A percentile compares a stretch with the other conserved stretches of the same genome.
phyloP scores from a whole-genome alignment of 2,797 vertebrate genomes.

The Malurus leucopterus region DNA sequence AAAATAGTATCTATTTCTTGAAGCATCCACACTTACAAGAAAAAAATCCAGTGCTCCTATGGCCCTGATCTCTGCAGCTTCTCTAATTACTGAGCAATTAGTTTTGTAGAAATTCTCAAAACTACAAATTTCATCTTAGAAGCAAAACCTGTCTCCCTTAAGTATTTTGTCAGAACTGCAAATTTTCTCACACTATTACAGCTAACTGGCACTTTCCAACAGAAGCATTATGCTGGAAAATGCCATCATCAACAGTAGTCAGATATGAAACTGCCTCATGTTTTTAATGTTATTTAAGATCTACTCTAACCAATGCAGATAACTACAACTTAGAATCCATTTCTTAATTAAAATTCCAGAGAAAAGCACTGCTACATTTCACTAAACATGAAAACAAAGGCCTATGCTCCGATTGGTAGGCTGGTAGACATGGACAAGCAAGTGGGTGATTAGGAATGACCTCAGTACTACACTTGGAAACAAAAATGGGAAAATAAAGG shows the following conservation, averaged over 20 bases:
- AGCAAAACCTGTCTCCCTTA: neutral
- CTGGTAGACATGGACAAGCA: neutral
- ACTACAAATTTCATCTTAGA: neutral
- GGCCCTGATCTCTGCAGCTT: neutral
- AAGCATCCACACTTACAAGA: neutral
- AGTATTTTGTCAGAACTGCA: neutral
- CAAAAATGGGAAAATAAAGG: neutral
- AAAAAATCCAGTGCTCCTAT: neutral
- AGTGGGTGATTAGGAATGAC: neutral
- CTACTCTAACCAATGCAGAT: neutral
- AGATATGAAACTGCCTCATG: neutral
- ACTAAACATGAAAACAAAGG: neutral
- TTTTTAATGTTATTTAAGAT: conserved; percentile 6
- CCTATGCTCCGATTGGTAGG: neutral
- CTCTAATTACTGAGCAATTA: conserved; percentile 11
- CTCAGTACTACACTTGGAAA: neutral
- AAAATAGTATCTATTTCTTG: neutral
- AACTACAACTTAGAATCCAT: neutral
- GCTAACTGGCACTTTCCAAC: conserved; percentile 1
- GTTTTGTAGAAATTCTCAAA: neutral
- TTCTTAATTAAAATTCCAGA: conserved; percentile 11
- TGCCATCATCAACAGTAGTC: neutral
- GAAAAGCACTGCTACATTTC: neutral
- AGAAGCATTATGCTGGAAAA: conserved; percentile 10
- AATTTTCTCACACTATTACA: conserved; percentile 28